Conservation (phyloP, 2,113 vertebrate species). For the Mesoclemmys tuberculata region DNA sequence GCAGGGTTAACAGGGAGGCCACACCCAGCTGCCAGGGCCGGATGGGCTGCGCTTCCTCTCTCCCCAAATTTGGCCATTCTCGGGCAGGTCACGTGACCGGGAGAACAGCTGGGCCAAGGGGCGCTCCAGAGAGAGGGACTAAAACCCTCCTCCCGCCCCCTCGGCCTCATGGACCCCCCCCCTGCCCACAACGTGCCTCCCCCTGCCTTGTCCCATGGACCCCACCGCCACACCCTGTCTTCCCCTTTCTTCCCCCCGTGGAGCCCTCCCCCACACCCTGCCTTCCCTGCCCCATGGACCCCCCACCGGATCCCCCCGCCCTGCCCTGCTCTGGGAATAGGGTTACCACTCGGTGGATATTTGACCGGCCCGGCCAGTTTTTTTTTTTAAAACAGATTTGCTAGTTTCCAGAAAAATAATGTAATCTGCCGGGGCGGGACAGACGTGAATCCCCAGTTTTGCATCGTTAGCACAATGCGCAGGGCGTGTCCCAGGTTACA, state of each 20-base stretch:
- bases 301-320: not conserved
- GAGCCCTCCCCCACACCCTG: not conserved
- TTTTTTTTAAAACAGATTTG: no score
- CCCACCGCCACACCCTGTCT: not conserved
- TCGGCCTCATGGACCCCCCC: not conserved
- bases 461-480: no score
- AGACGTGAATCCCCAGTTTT: no score
- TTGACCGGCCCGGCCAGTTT: not conserved
- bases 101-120: not conserved
- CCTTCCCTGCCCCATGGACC: fast-evolving
- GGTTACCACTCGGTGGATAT: fast-evolving
- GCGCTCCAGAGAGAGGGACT: not conserved
- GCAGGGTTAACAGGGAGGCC: not conserved
- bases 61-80: slow-evolving; percentile 1
- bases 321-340: not conserved
- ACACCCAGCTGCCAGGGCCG: not conserved
- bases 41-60: not conserved
- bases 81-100: not conserved
- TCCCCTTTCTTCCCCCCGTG: no score
- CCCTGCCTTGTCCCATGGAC: not conserved
- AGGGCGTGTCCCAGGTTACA: no score
- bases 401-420: no score
- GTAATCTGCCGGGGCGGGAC: no score
- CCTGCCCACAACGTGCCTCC: not conserved
- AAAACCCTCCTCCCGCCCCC: not conserved